Evolutionary conservation across 2,888 invertebrate species (phyloP), one percentile per base, ranked within the genome.

Genomic region (Dermolepida albohirtum): DNA sequence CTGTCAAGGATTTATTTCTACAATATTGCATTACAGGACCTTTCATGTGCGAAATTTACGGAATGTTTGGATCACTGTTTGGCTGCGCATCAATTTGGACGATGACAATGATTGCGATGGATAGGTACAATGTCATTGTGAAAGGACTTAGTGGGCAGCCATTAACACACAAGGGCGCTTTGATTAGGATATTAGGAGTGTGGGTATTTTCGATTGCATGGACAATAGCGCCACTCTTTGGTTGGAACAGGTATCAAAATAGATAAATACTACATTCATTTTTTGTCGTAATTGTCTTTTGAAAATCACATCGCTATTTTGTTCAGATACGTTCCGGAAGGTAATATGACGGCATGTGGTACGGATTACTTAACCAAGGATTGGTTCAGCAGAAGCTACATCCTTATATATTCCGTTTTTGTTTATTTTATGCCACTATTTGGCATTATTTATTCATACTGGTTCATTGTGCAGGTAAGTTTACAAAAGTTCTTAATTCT

Each of bases 71-170:
- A 40, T 96, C 96, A 44, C 87, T 96, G 67, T 95, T 93, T 79
- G 97, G 97, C 70, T 93, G 95, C 81, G 89, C 88, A 75, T 96
- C 96, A 69, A 97, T 97, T 79, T 96, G 95, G 94, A 92, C 94
- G 34, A 94, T 97, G 94, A 92, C 92, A 12, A 90, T 92, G 89
- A 96, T 97, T 75, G 93, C 96, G 67, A 88, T 95, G 78, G 97
- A 97, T 82, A 89, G 97, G 75, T 97, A 96, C 87, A 94, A 95
- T 81, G 96, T 96, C 67, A 97, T 97, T 80, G 96, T 96, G 43
- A 95, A 94, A 84, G 94, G 95, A 75, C 87, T 96, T 76, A 89
- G 94, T 64, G 96, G 92, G 11, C 90, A 92, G 77, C 94, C 94
- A 22, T 87, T 96, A 87, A 92, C 92, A 62, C 92, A 90, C 78